phyloP scores from a whole-genome alignment of 2,113 vertebrate genomes.

The Corvus moneduloides region DNA sequence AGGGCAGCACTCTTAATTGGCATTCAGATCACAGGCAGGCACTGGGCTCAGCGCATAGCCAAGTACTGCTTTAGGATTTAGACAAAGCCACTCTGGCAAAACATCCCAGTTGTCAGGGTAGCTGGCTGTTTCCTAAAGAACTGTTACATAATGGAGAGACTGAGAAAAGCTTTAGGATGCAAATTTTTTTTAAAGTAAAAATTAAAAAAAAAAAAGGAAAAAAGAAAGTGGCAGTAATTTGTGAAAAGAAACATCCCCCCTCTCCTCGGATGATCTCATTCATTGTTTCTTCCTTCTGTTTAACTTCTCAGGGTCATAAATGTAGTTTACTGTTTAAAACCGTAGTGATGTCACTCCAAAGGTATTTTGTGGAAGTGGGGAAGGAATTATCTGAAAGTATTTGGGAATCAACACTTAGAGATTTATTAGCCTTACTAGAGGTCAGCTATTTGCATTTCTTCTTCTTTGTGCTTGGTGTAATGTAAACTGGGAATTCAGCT shows the following conservation, averaged over 20 bases:
- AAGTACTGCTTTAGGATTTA: conserved; percentile 75
- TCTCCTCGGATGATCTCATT: conserved; percentile 64
- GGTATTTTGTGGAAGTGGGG: conserved; percentile 38
- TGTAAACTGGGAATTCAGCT: conserved; percentile 47
- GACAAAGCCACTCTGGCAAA: conserved; percentile 80
- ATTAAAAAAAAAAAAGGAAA: conserved; percentile 18
- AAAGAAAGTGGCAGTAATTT: conserved; percentile 58
- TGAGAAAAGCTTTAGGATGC: conserved; percentile 77
- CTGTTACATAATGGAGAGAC: conserved; percentile 79
- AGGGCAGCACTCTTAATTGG: conserved; percentile 72
- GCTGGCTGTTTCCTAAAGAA: conserved; percentile 77
- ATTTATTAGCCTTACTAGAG: conserved; percentile 37
- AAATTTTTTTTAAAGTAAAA: conserved; percentile 69
- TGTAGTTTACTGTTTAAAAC: conserved; percentile 66
- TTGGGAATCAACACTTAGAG: conserved; percentile 51
- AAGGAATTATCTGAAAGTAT: conserved; percentile 34
- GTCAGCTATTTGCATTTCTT: conserved; percentile 42
- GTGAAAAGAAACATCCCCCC: conserved; percentile 73
- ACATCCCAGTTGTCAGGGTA: conserved; percentile 79
- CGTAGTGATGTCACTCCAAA: conserved; percentile 36
- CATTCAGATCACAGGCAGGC: conserved; percentile 76
- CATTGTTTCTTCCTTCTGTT: conserved; percentile 74
- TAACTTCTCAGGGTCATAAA: conserved; percentile 70
- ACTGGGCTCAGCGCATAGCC: conserved; percentile 65
- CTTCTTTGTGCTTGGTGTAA: conserved; percentile 27